Percentiles rank a stretch among this genome's conserved stretches.
phyloP scores from a whole-genome alignment of 2,113 vertebrate genomes.

The Silurus glanis region DNA sequence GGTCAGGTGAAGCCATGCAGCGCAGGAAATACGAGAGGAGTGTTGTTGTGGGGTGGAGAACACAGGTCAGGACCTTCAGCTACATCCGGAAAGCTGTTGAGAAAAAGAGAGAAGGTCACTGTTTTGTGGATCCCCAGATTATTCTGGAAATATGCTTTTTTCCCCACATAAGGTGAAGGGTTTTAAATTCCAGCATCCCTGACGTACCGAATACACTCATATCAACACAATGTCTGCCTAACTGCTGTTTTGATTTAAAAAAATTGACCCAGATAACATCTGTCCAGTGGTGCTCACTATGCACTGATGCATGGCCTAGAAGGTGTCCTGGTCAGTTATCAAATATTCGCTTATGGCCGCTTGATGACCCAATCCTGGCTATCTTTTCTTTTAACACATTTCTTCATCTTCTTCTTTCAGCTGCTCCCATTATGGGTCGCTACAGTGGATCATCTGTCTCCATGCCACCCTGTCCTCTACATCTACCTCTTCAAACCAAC shows the following conservation, averaged over 20 bases:
- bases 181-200: neutral
- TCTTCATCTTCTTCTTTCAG: too few species aligned
- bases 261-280: neutral
- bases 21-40: slow-evolving; percentile 19
- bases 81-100: slow-evolving; percentile 52
- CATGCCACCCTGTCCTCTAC: too few species aligned
- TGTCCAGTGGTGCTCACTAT: neutral
- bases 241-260: neutral
- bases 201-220: neutral
- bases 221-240: neutral
- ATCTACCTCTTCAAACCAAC: too few species aligned
- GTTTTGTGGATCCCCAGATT: neutral
- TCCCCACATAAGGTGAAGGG: neutral
- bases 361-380: too few species aligned
- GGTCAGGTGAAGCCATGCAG: slow-evolving; percentile 51
- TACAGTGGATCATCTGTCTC: too few species aligned
- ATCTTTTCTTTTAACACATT: too few species aligned
- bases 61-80: slow-evolving; percentile 57
- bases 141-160: neutral
- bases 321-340: too few species aligned
- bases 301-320: neutral
- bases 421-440: too few species aligned
- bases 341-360: too few species aligned
- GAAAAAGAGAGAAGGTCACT: neutral
- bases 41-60: neutral